Evolutionary conservation across 1,140 invertebrate species (phyloP).

Genomic region (Maconellicoccus hirsutus): DNA sequence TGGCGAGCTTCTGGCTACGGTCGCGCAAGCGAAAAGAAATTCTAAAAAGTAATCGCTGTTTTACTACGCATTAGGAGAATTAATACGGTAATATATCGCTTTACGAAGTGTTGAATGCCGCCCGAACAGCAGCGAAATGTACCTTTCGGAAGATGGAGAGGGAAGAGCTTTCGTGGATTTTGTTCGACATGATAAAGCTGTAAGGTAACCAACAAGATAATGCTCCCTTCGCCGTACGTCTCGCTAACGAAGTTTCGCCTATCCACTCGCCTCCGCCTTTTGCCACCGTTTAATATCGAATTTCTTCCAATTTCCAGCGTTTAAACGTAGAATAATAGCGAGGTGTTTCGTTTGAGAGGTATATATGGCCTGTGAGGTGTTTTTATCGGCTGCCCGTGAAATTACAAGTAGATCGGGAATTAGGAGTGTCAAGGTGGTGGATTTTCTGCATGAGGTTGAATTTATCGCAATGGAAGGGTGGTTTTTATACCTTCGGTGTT

Average conservation of each 20-base stretch:
- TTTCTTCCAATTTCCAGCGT: neutral
- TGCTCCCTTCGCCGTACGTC: neutral
- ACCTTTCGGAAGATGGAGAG: too few species aligned
- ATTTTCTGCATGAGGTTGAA: too few species aligned
- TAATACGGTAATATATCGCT: neutral
- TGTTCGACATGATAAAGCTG: conserved; percentile 4
- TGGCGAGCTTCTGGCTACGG: too few species aligned
- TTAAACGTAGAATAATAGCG: neutral
- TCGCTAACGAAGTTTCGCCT: neutral
- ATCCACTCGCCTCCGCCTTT: neutral
- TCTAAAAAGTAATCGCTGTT: neutral
- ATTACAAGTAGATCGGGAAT: neutral
- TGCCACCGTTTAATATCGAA: neutral
- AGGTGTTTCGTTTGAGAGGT: neutral
- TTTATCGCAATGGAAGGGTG: too few species aligned
- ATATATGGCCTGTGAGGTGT: neutral
- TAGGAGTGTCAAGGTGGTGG: too few species aligned
- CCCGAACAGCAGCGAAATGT: too few species aligned
- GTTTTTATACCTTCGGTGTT: too few species aligned
- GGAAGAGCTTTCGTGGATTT: neutral
- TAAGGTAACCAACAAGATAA: conserved; percentile 9
- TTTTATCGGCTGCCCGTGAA: neutral
- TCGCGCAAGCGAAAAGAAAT: too few species aligned
- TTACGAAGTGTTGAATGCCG: conserved; percentile 2
- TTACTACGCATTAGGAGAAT: neutral